Base-by-base conservation (phyloP, 1,140 invertebrate genomes). In the Rhagoletis zephyria region DNA sequence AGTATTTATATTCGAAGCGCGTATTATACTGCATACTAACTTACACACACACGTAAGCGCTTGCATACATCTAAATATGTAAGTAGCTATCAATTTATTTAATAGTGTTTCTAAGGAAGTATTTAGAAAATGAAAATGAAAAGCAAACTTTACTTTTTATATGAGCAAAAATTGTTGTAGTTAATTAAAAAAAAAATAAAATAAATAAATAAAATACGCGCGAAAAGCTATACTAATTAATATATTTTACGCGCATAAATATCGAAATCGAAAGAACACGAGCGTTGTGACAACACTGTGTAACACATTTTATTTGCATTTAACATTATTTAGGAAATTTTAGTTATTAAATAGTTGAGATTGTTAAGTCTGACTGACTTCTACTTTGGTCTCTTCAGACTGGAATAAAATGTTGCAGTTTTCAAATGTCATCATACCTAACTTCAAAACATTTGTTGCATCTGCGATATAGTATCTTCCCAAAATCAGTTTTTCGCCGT, bases 61-160 rank as follows among this genome's bases (percentile, higher is more conserved):
- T 63, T 61, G 81, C 61, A 87, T 45, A 87, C 51, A 87, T 87
- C 51, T 60, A 56, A 56, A 87, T 61, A 87, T 42, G 60, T 12
- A 19, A 40, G 59, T 56, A 51, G 51, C 16, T 61, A 64, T 51
- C 45, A 30, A 30, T 30, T 30, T 16, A 45, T 85, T 87, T 56
- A 61, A 60, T 59, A 70, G 63, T 87, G 19, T 59, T 70, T 87
- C 6, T 74, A 60, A 30, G 30, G 30, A 30, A 30, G 30, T 30
- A 70, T 64, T 56, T 63, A 60, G 40, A 16, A 30, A 40, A 12
- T 48, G 56, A 77, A 19, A 81, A 63, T n/a, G 61, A 61, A 45
- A 81, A 81, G 74, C 45, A 19, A 19, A 65, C 64, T 87, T 45
- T 64, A 85, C 63, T 88, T 85, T 88, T 70, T 86, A 85, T 74